Evolutionary conservation across 2,113 vertebrate species (phyloP), one percentile per base, ranked within the genome.

Genomic region (Paedocypris sp.): DNA sequence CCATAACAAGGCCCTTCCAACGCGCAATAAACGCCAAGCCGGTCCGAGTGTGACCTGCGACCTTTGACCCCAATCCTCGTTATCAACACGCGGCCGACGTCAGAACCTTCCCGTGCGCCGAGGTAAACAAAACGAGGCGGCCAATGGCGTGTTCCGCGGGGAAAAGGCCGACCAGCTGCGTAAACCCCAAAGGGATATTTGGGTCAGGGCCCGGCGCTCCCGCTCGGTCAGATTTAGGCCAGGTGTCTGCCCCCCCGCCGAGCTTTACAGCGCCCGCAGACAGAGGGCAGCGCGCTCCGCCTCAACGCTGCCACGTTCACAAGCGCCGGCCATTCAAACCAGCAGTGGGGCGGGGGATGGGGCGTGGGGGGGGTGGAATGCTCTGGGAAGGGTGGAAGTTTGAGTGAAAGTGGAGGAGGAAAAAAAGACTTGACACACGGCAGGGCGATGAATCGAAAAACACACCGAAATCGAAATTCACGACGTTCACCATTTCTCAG

Each of bases 201-300:
- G 58, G 58, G 19, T 26, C 56, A 19, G 3, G 22, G 35, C 50
- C 38, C 6, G 20, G 46, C n/a, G 31, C 50, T 49, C 31, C 18
- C 23, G 58, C 58, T 39, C 36, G 23, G 49, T 48, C 13, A 54
- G 58, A 38, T 52, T 46, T 23, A 35, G 62, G 28, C 56, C n/a
- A 18, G 16, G 19, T 42, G 28, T 45, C 52, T 16, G 20, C 23
- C 46, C 63, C 31, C 46, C 68, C 38, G 39, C 38, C 43, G 42
- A 46, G 48, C 56, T 65, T 60, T 45, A 56, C 35, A 69, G n/a
- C 46, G 26, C 42, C 19, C 23, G n/a, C 56, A 61, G 52, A 60
- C 45, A 49, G 52, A 43, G 45, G 51, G 45, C 48, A 60, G 53
- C 26, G 31, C 22, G 10, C 31, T 28, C 47, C 59, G 23, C 32